Conservation (phyloP, 2,888 invertebrate genomes). For the Ectemnius cavifrons region DNA sequence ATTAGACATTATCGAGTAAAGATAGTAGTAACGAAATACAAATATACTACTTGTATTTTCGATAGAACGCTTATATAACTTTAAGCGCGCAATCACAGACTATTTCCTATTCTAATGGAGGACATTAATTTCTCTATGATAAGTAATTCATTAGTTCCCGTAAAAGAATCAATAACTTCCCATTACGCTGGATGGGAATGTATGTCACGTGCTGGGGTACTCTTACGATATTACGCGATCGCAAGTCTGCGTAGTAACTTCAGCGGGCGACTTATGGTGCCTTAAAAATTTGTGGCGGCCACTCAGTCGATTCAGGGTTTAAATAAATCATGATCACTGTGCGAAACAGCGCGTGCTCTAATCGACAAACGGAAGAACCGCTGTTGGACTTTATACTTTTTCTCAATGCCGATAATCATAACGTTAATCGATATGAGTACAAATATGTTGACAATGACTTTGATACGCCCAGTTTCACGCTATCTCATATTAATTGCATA, state of each 20-base stretch:
- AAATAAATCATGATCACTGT: constrained; percentile 58
- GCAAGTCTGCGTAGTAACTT: constrained; percentile 3
- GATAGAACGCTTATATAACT: background rate
- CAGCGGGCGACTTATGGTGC: constrained; percentile 25
- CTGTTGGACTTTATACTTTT: constrained; percentile 23
- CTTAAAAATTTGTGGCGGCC: constrained; percentile 24
- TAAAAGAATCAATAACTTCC: constrained; percentile 25
- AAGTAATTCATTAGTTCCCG: constrained; percentile 17
- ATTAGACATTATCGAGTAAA: background rate
- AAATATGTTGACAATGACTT: background rate
- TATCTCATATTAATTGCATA: background rate
- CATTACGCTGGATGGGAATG: constrained; percentile 3
- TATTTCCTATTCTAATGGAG: constrained; percentile 2
- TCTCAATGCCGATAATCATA: constrained; percentile 4
- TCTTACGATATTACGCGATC: constrained; percentile 32
- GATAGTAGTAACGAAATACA: too few relatives aligned
- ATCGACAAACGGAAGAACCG: constrained; percentile 26
- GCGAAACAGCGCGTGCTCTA: constrained; percentile 44
- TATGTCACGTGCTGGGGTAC: background rate
- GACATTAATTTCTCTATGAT: background rate
- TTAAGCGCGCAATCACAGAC: background rate
- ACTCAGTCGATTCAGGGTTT: constrained; percentile 44
- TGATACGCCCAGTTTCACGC: background rate
- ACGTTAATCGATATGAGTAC: background rate
- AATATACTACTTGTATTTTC: too few relatives aligned